Base-by-base conservation (phyloP, 1,140 invertebrate genomes). In the Pachypsylla venusta region DNA sequence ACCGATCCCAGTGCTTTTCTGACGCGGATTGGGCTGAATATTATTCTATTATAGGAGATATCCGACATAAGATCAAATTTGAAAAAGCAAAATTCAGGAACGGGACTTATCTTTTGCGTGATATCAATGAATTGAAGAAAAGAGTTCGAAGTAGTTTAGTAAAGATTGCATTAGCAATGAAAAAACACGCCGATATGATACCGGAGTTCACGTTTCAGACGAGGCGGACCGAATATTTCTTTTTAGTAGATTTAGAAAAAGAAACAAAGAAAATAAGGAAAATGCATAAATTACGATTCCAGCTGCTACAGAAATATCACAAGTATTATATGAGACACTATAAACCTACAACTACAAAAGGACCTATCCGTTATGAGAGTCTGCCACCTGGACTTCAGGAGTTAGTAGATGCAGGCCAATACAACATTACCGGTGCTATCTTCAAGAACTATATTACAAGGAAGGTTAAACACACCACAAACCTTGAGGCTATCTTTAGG, bases 271-370 rank as follows among this genome's bases (percentile, higher is more conserved):
- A 48, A 48, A n/a, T 48, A 5, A n/a, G 42, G n/a, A 48, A 48
- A 19, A 22, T 48, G 5, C 42, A 48, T 19, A 48, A 48, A 22
- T n/a, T 48, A 48, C 42, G 42, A 3, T 5, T 48, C n/a, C 42
- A 48, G 22, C 42, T 48, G 4, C n/a, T 48, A 22, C 16, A n/a
- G 22, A 48, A 48, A n/a, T 48, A 48, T 19, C 42, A 48, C 42
- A 48, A 48, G 42, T 48, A 48, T 48, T 48, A 48, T 22, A 7
- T 48, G 42, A 48, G n/a, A 19, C 42, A 48, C 42, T 48, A 48
- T 22, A 48, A 48, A 22, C 42, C 42, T 19, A 48, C 42, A 22
- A 48, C n/a, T 48, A 48, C 42, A 19, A n/a, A 22, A 4, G 42
- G 42, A 7, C 42, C 42, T n/a, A 48, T 48, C 16, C 7, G 5